phyloP scores from a whole-genome alignment of 2,113 vertebrate species.

The Sebastes schlegelii region DNA sequence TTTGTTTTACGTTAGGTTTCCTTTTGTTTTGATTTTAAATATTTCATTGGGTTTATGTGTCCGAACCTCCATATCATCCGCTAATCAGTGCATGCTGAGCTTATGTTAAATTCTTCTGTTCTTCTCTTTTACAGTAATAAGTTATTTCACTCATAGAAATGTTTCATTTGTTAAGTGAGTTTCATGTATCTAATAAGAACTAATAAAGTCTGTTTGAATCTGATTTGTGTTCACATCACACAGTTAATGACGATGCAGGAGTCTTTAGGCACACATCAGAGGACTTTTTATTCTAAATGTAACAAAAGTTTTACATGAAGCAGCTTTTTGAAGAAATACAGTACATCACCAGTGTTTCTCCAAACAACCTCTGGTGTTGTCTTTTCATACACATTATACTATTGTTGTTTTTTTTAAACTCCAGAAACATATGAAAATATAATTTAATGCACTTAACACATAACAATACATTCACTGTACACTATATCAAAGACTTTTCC shows the following conservation, averaged over 20 bases:
- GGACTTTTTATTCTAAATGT: slow-evolving; percentile 88
- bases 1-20: slow-evolving; percentile 66
- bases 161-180: slow-evolving; percentile 71
- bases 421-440: slow-evolving; percentile 98
- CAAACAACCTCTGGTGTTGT: slow-evolving; percentile 87
- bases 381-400: slow-evolving; percentile 82
- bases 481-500: slow-evolving; percentile 93
- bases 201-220: slow-evolving; percentile 79
- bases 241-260: not conserved
- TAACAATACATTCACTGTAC: slow-evolving; percentile 96
- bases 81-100: slow-evolving; percentile 71
- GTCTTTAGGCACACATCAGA: slow-evolving; percentile 78
- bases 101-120: slow-evolving; percentile 60
- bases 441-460: slow-evolving; percentile 99
- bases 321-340: slow-evolving; percentile 91
- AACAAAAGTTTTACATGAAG: slow-evolving; percentile 93
- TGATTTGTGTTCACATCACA: not conserved
- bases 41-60: slow-evolving; percentile 51
- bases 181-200: slow-evolving; percentile 73
- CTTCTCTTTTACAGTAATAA: slow-evolving; percentile 63
- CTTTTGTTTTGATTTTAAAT: slow-evolving; percentile 59
- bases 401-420: slow-evolving; percentile 72
- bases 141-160: slow-evolving; percentile 70
- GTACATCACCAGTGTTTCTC: slow-evolving; percentile 87
- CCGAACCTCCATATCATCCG: slow-evolving; percentile 49